Evolutionary conservation across 2,888 invertebrate species (phyloP).

Genomic region (Timandra comae): DNA sequence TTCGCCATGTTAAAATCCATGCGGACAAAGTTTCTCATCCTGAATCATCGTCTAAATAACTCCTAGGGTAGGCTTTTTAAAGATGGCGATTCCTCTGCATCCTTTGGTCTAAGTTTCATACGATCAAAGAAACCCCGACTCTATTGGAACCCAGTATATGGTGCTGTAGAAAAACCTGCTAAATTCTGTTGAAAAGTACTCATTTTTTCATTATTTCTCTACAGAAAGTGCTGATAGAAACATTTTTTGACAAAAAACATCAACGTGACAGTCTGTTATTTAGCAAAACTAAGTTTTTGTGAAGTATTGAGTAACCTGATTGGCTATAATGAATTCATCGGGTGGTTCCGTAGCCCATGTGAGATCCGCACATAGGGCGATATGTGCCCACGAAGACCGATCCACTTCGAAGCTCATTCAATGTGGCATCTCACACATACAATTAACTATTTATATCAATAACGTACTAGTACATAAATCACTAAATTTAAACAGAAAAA

Average conservation of each 20-base stretch:
- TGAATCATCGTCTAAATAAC: no score
- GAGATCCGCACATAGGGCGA: slow-evolving; percentile 73
- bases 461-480: slow-evolving; percentile 62
- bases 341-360: slow-evolving; percentile 70
- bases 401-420: slow-evolving; percentile 76
- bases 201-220: no score
- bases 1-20: no score
- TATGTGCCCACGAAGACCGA: slow-evolving; percentile 71
- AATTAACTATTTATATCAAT: slow-evolving; percentile 65
- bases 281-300: neutral
- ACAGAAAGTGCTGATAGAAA: slow-evolving; percentile 1
- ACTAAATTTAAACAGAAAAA: slow-evolving; percentile 66
- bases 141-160: no score
- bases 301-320: slow-evolving; percentile 50
- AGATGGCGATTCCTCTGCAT: no score
- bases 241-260: neutral
- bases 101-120: no score
- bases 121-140: no score
- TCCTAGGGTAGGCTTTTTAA: no score
- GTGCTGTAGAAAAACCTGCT: no score
- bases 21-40: no score
- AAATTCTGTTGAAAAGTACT: no score
- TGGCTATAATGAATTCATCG: slow-evolving; percentile 68
- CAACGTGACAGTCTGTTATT: no score
- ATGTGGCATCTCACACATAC: slow-evolving; percentile 68